Conservation (phyloP, 2,113 vertebrate genomes). For the Melozone crissalis region DNA sequence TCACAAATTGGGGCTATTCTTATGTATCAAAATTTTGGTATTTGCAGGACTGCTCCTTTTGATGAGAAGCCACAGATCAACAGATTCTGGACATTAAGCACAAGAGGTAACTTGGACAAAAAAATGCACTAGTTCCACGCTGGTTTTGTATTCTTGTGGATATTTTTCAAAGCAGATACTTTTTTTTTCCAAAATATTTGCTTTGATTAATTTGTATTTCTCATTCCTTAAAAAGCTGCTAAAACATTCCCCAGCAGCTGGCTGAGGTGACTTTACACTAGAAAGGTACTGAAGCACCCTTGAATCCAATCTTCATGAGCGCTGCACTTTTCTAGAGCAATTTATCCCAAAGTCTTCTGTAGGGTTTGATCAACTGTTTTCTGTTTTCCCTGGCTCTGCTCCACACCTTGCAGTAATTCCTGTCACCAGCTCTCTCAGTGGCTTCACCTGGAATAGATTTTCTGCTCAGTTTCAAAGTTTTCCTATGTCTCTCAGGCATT, state of each 20-base stretch:
- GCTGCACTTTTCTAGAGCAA: background rate
- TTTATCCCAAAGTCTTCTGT: background rate
- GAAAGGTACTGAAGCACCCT: background rate
- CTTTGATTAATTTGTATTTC: background rate
- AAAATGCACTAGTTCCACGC: background rate
- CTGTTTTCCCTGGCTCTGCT: slow-evolving; percentile 26
- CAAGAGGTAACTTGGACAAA: background rate
- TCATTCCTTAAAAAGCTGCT: background rate
- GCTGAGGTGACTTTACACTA: background rate
- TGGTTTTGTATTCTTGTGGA: background rate
- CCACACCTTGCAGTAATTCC: background rate
- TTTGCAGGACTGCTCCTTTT: background rate
- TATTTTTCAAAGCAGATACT: background rate
- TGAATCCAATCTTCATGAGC: background rate
- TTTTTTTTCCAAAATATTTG: background rate
- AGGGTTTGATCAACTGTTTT: background rate
- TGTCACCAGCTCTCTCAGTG: background rate
- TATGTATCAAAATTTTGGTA: background rate
- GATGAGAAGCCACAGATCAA: background rate
- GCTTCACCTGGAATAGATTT: background rate
- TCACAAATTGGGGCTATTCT: background rate
- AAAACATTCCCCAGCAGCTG: background rate
- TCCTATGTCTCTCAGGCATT: background rate
- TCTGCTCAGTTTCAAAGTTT: background rate
- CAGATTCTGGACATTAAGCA: background rate